phyloP scores from a whole-genome alignment of 2,113 vertebrate species.

The Isurus oxyrinchus region DNA sequence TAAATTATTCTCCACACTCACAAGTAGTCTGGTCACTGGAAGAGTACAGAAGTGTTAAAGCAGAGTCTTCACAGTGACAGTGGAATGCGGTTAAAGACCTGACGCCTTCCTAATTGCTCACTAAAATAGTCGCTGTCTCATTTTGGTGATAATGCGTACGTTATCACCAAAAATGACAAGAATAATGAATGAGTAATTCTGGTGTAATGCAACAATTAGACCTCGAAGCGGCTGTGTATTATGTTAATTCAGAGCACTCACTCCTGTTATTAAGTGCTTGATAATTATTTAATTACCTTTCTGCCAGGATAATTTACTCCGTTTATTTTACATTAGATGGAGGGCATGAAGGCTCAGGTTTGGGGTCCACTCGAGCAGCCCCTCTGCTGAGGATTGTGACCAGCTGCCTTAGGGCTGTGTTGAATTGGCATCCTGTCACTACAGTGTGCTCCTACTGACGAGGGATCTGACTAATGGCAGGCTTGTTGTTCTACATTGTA shows the following conservation, averaged over 20 bases:
- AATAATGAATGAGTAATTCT: conserved; percentile 79
- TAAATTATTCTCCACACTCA: not conserved
- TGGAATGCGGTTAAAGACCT: conserved; percentile 23
- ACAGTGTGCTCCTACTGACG: not conserved
- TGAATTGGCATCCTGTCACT: conserved; percentile 18
- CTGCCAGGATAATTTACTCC: conserved; percentile 78
- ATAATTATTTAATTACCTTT: conserved; percentile 85
- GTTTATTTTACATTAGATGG: conserved; percentile 74
- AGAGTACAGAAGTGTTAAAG: no score
- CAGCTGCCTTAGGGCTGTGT: conserved; percentile 9
- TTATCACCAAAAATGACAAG: conserved; percentile 79
- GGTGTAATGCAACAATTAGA: conserved; percentile 82
- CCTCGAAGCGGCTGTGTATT: conserved; percentile 76
- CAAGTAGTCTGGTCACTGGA: not conserved
- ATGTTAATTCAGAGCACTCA: conserved; percentile 73
- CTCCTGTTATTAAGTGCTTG: conserved; percentile 77
- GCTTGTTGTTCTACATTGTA: conserved; percentile 2
- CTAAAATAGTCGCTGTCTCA: conserved; percentile 76
- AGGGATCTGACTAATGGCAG: not conserved
- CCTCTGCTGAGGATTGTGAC: conserved; percentile 36
- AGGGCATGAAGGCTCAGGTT: conserved; percentile 49
- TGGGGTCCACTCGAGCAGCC: conserved; percentile 55
- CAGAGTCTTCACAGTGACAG: not conserved
- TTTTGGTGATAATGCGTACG: conserved; percentile 66
- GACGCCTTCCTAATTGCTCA: conserved; percentile 67